A percentile compares a stretch with the other conserved stretches of the same genome.
phyloP scores from a whole-genome alignment of 2,888 invertebrate species.

The Pegoplata infirma region DNA sequence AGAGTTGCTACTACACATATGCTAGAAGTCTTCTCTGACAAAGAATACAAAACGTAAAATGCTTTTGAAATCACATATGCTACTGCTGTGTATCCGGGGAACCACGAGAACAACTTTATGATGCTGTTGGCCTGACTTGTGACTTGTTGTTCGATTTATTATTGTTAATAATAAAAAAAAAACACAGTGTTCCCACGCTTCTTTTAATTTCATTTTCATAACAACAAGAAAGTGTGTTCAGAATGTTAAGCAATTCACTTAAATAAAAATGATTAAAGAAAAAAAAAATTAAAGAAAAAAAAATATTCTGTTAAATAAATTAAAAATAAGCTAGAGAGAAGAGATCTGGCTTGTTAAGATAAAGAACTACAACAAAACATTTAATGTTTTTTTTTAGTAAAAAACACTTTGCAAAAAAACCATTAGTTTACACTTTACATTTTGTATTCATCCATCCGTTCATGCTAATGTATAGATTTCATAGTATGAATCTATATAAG shows the following conservation, averaged over 20 bases:
- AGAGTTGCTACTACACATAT: constrained; percentile 27
- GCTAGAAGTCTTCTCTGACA: too few relatives aligned
- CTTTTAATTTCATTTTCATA: constrained; percentile 62
- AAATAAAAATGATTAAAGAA: not conserved
- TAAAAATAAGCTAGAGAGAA: constrained; percentile 12
- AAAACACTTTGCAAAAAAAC: constrained; percentile 51
- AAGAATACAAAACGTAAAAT: too few relatives aligned
- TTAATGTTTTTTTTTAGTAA: too few relatives aligned
- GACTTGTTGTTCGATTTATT: constrained; percentile 60
- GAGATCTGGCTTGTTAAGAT: constrained; percentile 8
- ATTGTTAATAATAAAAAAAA: constrained; percentile 45
- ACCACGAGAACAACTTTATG: constrained; percentile 53
- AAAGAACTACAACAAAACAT: constrained; percentile 65
- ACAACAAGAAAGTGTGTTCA: constrained; percentile 45
- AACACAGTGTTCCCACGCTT: constrained; percentile 57
- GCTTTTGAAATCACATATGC: constrained; percentile 8
- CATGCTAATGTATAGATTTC: not conserved
- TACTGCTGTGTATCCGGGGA: constrained; percentile 7
- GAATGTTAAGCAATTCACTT: constrained; percentile 35
- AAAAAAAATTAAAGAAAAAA: not conserved
- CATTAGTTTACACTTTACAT: constrained; percentile 74
- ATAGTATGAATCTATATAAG: not conserved
- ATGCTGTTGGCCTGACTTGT: constrained; percentile 57
- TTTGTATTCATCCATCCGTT: not conserved
- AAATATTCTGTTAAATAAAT: not conserved